phyloP scores from a whole-genome alignment of 2,113 vertebrate genomes.

The Salvelinus namaycush region DNA sequence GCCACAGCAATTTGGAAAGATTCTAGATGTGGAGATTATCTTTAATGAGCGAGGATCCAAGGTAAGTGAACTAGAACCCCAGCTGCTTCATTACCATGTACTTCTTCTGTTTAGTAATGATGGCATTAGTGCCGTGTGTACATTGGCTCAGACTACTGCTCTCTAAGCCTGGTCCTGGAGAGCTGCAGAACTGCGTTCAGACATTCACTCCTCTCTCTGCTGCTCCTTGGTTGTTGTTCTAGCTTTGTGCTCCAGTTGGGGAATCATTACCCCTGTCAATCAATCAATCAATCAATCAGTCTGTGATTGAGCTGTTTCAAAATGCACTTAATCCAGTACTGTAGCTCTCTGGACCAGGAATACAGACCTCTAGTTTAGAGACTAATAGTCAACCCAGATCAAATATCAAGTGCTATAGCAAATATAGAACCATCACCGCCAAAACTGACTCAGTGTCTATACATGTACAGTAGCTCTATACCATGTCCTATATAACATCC shows the following conservation, averaged over 20 bases:
- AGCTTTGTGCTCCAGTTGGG: constrained; percentile 41
- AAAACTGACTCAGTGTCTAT: neutral
- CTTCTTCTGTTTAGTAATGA: constrained; percentile 68
- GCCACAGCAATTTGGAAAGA: constrained; percentile 97
- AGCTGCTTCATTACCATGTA: constrained; percentile 66
- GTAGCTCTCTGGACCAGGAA: constrained; percentile 16
- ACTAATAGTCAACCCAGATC: neutral
- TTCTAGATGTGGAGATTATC: constrained; percentile 99
- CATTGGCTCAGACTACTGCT: constrained; percentile 57
- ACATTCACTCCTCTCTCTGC: constrained; percentile 25
- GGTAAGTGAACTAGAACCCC: constrained; percentile 81
- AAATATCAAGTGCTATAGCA: neutral
- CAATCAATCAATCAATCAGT: constrained; percentile 39
- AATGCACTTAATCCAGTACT: constrained; percentile 32
- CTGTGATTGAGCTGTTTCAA: constrained; percentile 64
- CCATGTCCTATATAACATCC: constrained; percentile 18
- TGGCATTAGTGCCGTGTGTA: constrained; percentile 62
- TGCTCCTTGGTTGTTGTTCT: constrained; percentile 35
- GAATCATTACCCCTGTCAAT: constrained; percentile 67
- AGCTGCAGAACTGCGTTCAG: constrained; percentile 42
- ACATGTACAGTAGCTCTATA: neutral
- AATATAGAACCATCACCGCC: neutral
- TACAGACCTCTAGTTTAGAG: neutral
- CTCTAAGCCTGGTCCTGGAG: constrained; percentile 60
- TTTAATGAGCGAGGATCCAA: constrained; percentile 99